These are phyloP conservation scores for Coregonus suidteri DNA, from an alignment of 2,797 vertebrate genomes.

Conservation along the genomic window DNA sequence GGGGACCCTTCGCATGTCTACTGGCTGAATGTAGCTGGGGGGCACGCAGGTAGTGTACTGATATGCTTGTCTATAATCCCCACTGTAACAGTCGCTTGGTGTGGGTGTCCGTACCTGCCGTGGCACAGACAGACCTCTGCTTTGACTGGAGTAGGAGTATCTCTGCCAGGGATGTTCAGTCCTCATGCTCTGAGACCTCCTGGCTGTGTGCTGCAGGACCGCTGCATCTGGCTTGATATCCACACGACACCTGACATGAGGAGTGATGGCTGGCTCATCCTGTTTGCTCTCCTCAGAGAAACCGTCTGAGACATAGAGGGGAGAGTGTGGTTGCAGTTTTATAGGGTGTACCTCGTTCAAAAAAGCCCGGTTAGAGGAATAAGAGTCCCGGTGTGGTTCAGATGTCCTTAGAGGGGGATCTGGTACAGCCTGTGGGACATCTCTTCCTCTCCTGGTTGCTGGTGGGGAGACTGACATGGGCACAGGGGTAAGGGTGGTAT, in stretches of 20 bases:
- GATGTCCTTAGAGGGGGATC: constrained; percentile 69
- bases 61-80: constrained; percentile 81
- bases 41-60: constrained; percentile 76
- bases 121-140: constrained; percentile 83
- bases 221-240: constrained; percentile 94
- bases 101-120: constrained; percentile 86
- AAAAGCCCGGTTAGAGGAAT: constrained; percentile 76
- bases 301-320: constrained; percentile 86
- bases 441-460: constrained; percentile 75
- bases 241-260: constrained; percentile 91
- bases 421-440: constrained; percentile 66
- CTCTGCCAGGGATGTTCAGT: constrained; percentile 79
- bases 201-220: constrained; percentile 83
- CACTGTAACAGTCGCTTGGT: constrained; percentile 88
- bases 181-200: constrained; percentile 69
- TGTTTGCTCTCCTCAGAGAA: constrained; percentile 71
- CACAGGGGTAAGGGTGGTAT: constrained; percentile 82
- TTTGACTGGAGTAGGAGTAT: constrained; percentile 71
- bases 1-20: constrained; percentile 72
- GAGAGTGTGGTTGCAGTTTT: constrained; percentile 91
- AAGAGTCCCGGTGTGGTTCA: constrained; percentile 75
- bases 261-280: constrained; percentile 75
- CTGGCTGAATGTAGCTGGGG: constrained; percentile 79
- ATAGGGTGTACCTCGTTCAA: constrained; percentile 96
- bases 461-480: constrained; percentile 79